phyloP scores from a whole-genome alignment of 2,888 invertebrate genomes.

The Asteroscopus sphinx region DNA sequence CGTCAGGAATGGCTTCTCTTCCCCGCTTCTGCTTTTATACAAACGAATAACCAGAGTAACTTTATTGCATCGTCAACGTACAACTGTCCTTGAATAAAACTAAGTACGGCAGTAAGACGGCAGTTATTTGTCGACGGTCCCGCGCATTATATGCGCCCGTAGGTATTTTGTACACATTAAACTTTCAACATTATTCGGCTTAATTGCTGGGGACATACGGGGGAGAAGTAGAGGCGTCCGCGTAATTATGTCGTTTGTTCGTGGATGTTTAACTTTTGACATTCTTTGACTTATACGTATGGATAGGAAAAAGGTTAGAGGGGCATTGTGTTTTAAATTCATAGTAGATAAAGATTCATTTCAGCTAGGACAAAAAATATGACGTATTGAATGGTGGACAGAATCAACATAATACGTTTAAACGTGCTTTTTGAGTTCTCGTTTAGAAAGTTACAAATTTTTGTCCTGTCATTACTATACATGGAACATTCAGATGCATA shows the following conservation, averaged over 20 bases:
- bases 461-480: too few relatives aligned
- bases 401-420: too few relatives aligned
- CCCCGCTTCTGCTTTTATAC: too few relatives aligned
- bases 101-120: slow-evolving; percentile 12
- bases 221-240: neutral
- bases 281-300: neutral
- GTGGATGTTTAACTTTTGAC: neutral
- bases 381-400: too few relatives aligned
- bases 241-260: neutral
- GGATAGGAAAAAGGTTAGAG: too few relatives aligned
- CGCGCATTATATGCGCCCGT: neutral
- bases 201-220: slow-evolving; percentile 5
- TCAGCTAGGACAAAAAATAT: too few relatives aligned
- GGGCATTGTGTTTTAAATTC: too few relatives aligned
- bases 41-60: neutral
- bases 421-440: too few relatives aligned
- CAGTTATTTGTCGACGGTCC: neutral
- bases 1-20: too few relatives aligned
- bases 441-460: too few relatives aligned
- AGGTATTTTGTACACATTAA: slow-evolving; percentile 20
- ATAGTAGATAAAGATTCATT: too few relatives aligned
- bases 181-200: slow-evolving; percentile 40
- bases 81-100: slow-evolving; percentile 12
- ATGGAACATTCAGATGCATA: too few relatives aligned
- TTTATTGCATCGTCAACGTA: slow-evolving; percentile 7